Evolutionary conservation across 92 coral and sea anemone species (phyloP).

Genomic region (Porites cylindrica): DNA sequence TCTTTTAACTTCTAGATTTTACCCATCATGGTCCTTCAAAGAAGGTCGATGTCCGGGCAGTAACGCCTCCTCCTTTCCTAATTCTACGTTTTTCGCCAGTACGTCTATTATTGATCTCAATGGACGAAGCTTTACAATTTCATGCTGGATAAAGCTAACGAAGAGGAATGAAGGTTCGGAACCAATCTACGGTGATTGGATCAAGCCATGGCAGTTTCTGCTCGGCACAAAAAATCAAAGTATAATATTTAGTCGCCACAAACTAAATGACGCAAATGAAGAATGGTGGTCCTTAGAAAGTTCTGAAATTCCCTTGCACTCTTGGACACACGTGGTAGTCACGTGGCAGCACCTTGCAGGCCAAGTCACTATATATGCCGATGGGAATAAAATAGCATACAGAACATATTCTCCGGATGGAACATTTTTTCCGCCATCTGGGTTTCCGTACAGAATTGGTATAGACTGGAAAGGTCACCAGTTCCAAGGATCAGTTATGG

Average conservation of each 20-base stretch:
- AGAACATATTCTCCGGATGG: not conserved
- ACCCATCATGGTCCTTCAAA: not conserved
- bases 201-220: slow-evolving; percentile 9
- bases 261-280: not conserved
- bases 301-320: not conserved
- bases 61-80: not conserved
- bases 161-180: too few relatives aligned
- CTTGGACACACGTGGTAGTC: slow-evolving; percentile 35
- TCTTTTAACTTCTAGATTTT: not conserved
- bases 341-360: not conserved
- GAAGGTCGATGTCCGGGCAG: slow-evolving; percentile 27
- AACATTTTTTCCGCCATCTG: not conserved
- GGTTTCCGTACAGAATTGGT: slow-evolving; percentile 16
- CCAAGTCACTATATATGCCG: not conserved
- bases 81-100: not conserved
- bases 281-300: not conserved
- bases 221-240: not conserved
- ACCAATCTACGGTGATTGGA: slow-evolving; percentile 6
- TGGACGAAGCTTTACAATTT: slow-evolving; percentile 13
- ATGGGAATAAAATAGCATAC: not conserved
- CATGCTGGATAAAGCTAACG: slow-evolving; percentile 36
- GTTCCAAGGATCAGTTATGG: slow-evolving; percentile 39
- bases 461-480: slow-evolving; percentile 6
- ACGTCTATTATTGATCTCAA: slow-evolving; percentile 1
- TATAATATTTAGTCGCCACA: not conserved